These are phyloP conservation scores for Heliopora coerulea DNA, from an alignment of 92 coral and sea anemone species.

Conservation along the genomic window DNA sequence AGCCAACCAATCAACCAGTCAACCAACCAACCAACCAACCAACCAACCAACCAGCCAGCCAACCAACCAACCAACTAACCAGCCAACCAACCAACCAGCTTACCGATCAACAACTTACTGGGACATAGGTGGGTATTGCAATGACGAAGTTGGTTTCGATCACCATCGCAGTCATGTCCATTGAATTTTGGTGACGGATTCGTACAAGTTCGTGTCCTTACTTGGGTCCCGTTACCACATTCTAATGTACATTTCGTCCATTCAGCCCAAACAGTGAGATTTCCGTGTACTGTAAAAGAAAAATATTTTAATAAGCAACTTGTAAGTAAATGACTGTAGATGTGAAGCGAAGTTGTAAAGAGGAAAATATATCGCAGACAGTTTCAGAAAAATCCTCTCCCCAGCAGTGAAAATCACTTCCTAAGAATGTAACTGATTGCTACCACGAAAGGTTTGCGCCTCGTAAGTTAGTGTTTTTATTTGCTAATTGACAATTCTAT, in stretches of 20 bases:
- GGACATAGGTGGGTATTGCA: constrained; percentile 8
- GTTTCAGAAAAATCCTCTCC: no score
- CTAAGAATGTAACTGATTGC: no score
- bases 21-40: not conserved
- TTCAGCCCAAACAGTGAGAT: not conserved
- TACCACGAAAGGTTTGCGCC: no score
- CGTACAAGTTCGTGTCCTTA: constrained; percentile 3
- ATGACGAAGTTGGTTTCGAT: not conserved
- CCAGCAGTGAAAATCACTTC: no score
- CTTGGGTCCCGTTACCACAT: constrained; percentile 21
- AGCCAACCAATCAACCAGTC: not conserved
- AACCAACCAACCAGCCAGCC: not conserved
- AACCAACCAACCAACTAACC: not conserved
- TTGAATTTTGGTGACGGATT: constrained; percentile 9
- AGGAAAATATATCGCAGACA: no score
- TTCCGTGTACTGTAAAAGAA: constrained; percentile 4
- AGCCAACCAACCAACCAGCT: not conserved
- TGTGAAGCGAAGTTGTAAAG: no score
- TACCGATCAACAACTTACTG: not conserved
- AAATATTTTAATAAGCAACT: not conserved
- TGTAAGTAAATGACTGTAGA: no score
- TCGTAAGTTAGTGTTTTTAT: no score
- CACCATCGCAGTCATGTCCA: constrained; percentile 22
- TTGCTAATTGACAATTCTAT: no score
- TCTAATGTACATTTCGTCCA: constrained; percentile 22